Percentiles rank a stretch among this genome's conserved stretches.
phyloP scores from a whole-genome alignment of 2,888 invertebrate genomes.

The Ophion slaviceki region DNA sequence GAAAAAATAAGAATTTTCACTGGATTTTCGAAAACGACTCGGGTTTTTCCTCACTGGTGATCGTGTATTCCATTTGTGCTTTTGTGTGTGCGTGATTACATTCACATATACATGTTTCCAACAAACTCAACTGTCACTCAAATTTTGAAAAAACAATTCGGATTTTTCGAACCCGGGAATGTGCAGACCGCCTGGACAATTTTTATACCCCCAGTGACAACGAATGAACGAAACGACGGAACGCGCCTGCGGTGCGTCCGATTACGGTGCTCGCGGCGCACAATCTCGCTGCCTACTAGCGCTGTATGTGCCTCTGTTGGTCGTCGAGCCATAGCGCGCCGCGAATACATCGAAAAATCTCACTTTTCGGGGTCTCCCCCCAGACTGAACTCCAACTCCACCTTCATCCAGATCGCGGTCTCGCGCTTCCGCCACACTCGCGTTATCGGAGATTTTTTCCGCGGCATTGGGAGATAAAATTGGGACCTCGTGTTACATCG shows the following conservation, averaged over 20 bases:
- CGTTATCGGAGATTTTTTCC: neutral
- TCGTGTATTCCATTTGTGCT: neutral
- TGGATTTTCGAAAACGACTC: neutral
- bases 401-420: neutral
- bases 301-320: neutral
- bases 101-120: neutral
- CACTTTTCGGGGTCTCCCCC: neutral
- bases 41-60: neutral
- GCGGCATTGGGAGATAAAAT: neutral
- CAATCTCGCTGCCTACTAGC: neutral
- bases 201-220: neutral
- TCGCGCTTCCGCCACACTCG: neutral
- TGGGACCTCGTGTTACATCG: neutral
- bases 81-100: neutral
- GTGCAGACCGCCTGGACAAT: neutral
- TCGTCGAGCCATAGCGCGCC: neutral
- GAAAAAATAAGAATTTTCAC: neutral
- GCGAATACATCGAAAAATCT: neutral
- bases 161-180: neutral
- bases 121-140: neutral
- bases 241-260: neutral
- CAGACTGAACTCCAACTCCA: neutral
- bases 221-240: neutral
- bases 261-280: constrained; percentile 2
- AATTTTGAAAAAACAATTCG: neutral